Evolutionary conservation across 2,888 invertebrate genomes (phyloP).

Genomic region (Phytoseiulus persimilis): DNA sequence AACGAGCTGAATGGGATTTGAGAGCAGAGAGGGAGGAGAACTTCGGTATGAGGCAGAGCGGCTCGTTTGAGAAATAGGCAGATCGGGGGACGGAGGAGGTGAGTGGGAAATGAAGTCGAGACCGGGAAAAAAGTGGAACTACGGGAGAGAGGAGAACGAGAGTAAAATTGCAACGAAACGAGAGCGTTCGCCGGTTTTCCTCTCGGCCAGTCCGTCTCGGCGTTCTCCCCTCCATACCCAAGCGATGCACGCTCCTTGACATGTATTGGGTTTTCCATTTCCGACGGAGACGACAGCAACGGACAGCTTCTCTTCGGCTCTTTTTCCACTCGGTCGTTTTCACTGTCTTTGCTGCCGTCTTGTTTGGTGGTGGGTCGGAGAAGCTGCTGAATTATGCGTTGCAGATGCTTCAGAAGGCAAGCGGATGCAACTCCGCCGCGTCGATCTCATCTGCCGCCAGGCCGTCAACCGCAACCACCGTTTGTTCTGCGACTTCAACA

Average conservation of each 20-base stretch:
- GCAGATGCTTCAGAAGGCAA: neutral
- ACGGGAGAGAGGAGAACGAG: neutral
- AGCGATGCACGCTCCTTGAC: neutral
- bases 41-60: too few species aligned
- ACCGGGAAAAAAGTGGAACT: too few species aligned
- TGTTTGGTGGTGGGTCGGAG: neutral
- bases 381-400: neutral
- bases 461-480: neutral
- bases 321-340: neutral
- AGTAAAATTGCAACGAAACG: neutral
- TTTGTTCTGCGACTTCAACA: neutral
- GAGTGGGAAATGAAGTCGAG: too few species aligned
- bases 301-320: neutral
- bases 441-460: neutral
- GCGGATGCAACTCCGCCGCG: neutral
- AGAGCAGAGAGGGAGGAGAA: too few species aligned
- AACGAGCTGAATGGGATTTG: too few species aligned
- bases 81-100: too few species aligned
- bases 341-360: neutral
- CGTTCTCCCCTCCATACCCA: neutral
- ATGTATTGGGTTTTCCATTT: conserved; percentile 5
- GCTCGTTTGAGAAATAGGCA: too few species aligned
- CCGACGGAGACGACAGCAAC: neutral
- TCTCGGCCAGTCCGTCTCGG: neutral
- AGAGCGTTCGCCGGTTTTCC: neutral